Percentiles rank a stretch among this genome's conserved stretches.
Conservation (phyloP, 2,797 vertebrate species). For the Myripristis jacobus region DNA sequence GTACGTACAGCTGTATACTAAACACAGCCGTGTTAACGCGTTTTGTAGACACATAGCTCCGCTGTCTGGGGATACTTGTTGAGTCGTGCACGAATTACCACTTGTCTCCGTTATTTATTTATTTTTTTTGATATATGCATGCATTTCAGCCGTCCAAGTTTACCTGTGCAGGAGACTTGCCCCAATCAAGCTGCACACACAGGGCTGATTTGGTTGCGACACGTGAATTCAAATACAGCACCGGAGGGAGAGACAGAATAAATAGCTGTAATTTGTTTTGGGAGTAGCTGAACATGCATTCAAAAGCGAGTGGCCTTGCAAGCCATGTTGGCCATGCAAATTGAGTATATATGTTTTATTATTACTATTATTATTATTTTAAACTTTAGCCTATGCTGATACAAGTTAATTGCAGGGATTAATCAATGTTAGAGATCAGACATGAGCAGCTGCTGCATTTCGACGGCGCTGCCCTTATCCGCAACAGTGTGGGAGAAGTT, state of each 20-base stretch:
- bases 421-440: conserved; percentile 71
- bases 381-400: conserved; percentile 55
- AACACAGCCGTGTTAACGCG: not conserved
- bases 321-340: not conserved
- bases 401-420: conserved; percentile 72
- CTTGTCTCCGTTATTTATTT: not conserved
- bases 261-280: not conserved
- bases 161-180: conserved; percentile 54
- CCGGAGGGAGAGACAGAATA: too few species aligned
- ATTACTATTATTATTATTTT: not conserved
- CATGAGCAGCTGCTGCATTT: conserved; percentile 31
- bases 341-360: not conserved
- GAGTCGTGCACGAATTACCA: too few species aligned
- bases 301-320: not conserved
- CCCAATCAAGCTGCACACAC: conserved; percentile 31
- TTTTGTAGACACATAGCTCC: not conserved
- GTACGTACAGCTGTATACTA: fast-evolving
- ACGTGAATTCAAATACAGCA: conserved; percentile 38
- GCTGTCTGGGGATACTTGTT: not conserved
- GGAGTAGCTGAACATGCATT: not conserved
- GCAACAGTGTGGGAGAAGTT: conserved; percentile 18
- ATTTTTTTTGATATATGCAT: too few species aligned
- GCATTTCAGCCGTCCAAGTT: not conserved
- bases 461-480: conserved; percentile 17
- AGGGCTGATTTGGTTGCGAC: conserved; percentile 36